phyloP scores from a whole-genome alignment of 2,113 vertebrate species.

The Tapirus terrestris region DNA sequence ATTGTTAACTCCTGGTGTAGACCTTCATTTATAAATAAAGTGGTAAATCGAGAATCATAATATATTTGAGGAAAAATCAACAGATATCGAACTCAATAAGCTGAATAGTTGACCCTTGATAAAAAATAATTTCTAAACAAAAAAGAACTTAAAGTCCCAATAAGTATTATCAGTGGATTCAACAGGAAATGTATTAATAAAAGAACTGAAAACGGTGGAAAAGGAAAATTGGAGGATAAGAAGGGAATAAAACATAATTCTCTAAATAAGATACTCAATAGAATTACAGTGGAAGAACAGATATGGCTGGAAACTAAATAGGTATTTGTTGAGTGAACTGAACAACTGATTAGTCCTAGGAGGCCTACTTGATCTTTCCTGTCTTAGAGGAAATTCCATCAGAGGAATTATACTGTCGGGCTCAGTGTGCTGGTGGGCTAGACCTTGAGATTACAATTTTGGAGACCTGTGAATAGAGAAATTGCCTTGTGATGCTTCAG shows the following conservation, averaged over 20 bases:
- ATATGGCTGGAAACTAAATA: not conserved
- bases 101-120: not conserved
- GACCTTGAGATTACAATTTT: not conserved
- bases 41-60: not conserved
- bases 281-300: not conserved
- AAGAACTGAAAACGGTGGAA: not conserved
- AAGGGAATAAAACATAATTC: slow-evolving; percentile 22
- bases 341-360: not conserved
- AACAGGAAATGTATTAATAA: not conserved
- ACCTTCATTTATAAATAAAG: slow-evolving; percentile 14
- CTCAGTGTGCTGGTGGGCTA: not conserved
- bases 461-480: not conserved
- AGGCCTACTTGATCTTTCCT: not conserved
- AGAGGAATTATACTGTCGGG: not conserved
- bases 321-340: not conserved
- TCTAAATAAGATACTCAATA: not conserved
- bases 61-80: slow-evolving; percentile 18
- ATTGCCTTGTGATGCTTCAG: not conserved
- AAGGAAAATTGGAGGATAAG: not conserved
- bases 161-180: not conserved
- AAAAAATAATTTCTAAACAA: not conserved
- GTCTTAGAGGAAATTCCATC: not conserved
- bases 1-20: not conserved
- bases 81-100: not conserved
- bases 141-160: not conserved